Percentiles rank a stretch among this genome's conserved stretches.
These are phyloP conservation scores for Paelopatides confundens DNA, from an alignment of 53 echinoderm and acorn worm species.

Conservation along the genomic window DNA sequence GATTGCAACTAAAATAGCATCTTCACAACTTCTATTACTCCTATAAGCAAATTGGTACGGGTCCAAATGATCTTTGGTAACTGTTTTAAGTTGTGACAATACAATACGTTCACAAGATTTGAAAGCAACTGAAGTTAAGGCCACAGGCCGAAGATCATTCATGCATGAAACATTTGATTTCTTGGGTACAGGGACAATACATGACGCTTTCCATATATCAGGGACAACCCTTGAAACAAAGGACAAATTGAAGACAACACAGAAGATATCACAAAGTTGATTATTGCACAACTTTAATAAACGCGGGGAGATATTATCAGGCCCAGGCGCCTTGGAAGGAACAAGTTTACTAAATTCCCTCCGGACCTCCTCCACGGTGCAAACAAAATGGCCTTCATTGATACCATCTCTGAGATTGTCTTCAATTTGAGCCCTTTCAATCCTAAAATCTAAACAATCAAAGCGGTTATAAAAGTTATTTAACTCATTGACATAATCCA, in stretches of 20 bases:
- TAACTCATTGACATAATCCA: slow-evolving; percentile 46
- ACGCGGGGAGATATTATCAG: slow-evolving; percentile 36
- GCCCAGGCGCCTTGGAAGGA: slow-evolving; percentile 28
- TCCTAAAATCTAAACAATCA: slow-evolving; percentile 28
- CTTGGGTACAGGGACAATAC: slow-evolving; percentile 42
- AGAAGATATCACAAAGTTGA: slow-evolving; percentile 34
- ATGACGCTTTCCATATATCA: slow-evolving; percentile 46
- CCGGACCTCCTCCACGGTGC: slow-evolving; percentile 2
- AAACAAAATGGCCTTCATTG: slow-evolving; percentile 5
- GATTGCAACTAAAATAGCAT: slow-evolving; percentile 13
- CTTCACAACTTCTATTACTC: background rate
- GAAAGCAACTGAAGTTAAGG: background rate
- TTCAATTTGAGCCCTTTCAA: background rate
- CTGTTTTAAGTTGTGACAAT: background rate
- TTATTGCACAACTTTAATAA: slow-evolving; percentile 38
- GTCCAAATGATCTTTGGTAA: background rate
- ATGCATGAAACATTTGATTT: slow-evolving; percentile 27
- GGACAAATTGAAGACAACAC: slow-evolving; percentile 30
- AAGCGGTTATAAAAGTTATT: slow-evolving; percentile 46
- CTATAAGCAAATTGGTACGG: slow-evolving; percentile 14
- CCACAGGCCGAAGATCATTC: slow-evolving; percentile 40
- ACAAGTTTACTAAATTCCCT: background rate
- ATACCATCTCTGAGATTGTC: background rate
- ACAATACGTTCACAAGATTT: slow-evolving; percentile 14
- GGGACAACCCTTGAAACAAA: background rate